Conservation (phyloP, 2,888 invertebrate species). For the Venusia cambrica region DNA sequence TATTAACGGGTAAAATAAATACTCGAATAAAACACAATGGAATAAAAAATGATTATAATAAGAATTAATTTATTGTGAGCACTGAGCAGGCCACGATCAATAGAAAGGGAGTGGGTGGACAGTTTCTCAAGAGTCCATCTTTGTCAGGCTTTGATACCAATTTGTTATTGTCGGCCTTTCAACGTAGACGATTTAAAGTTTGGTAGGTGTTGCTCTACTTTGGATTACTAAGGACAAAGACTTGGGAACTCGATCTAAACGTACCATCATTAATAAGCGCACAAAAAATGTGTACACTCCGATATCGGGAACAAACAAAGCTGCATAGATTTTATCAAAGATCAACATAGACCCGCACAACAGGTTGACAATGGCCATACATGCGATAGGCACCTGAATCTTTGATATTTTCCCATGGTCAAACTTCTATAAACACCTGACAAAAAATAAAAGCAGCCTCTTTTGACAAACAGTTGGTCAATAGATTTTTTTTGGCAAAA, state of each 20-base stretch:
- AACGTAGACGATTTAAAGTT: slow-evolving; percentile 74
- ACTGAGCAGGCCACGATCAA: slow-evolving; percentile 71
- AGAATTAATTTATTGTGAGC: slow-evolving; percentile 77
- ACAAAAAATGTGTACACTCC: slow-evolving; percentile 30
- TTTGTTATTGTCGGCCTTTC: slow-evolving; percentile 78
- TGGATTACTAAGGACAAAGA: slow-evolving; percentile 44
- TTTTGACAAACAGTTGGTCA: slow-evolving; percentile 79
- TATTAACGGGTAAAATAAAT: slow-evolving; percentile 69
- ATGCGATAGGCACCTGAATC: slow-evolving; percentile 73
- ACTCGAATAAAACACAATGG: slow-evolving; percentile 63
- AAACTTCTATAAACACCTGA: slow-evolving; percentile 74
- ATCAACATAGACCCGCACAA: slow-evolving; percentile 42
- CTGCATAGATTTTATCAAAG: slow-evolving; percentile 54
- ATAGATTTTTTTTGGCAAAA: slow-evolving; percentile 71
- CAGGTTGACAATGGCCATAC: slow-evolving; percentile 67
- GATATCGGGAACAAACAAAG: slow-evolving; percentile 46
- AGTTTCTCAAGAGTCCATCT: slow-evolving; percentile 79
- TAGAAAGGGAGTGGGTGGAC: slow-evolving; percentile 78
- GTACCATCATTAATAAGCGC: slow-evolving; percentile 31
- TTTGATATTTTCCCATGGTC: slow-evolving; percentile 79
- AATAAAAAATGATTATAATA: slow-evolving; percentile 77
- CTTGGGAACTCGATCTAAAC: slow-evolving; percentile 20
- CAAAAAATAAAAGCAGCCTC: slow-evolving; percentile 67
- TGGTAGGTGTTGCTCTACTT: slow-evolving; percentile 63
- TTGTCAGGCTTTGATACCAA: slow-evolving; percentile 79